Evolutionary conservation across 2,113 vertebrate genomes (phyloP).

Genomic region (Dipodomys merriami): DNA sequence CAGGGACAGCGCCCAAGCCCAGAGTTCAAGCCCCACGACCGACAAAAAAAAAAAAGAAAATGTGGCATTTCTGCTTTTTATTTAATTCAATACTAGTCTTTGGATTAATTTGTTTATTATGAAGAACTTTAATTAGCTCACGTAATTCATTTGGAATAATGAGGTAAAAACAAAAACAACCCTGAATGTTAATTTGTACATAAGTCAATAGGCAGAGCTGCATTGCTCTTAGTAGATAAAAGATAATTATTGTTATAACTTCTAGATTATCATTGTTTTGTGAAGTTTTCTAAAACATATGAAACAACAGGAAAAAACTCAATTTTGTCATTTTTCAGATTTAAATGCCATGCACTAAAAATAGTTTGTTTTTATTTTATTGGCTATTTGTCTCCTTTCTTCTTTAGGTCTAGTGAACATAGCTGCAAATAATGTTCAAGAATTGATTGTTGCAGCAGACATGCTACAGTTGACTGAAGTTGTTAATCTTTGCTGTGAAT

Average conservation of each 20-base stretch:
- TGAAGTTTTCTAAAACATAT: too few species aligned
- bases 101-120: constrained; percentile 36
- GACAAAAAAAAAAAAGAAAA: neutral
- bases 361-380: constrained; percentile 41
- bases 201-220: too few species aligned
- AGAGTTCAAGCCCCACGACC: too few species aligned
- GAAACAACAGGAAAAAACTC: too few species aligned
- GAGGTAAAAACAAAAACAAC: neutral
- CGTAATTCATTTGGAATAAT: constrained; percentile 30
- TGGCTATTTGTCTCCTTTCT: constrained; percentile 29
- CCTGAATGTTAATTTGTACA: constrained; percentile 25
- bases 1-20: too few species aligned
- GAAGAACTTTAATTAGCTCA: constrained; percentile 42
- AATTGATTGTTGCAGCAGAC: constrained; percentile 96
- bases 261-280: too few species aligned
- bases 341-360: too few species aligned
- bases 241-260: too few species aligned
- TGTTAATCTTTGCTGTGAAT: constrained; percentile 95
- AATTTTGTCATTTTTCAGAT: too few species aligned
- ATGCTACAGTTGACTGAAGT: constrained; percentile 97
- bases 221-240: too few species aligned
- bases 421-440: constrained; percentile 94
- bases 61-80: constrained; percentile 34
- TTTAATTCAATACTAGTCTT: constrained; percentile 18
- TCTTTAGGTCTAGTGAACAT: constrained; percentile 90